A percentile compares a stretch with the other conserved stretches of the same genome.
These are phyloP conservation scores for Campopleginae sp. DNA, from an alignment of 2,888 invertebrate species.

Conservation along the genomic window DNA sequence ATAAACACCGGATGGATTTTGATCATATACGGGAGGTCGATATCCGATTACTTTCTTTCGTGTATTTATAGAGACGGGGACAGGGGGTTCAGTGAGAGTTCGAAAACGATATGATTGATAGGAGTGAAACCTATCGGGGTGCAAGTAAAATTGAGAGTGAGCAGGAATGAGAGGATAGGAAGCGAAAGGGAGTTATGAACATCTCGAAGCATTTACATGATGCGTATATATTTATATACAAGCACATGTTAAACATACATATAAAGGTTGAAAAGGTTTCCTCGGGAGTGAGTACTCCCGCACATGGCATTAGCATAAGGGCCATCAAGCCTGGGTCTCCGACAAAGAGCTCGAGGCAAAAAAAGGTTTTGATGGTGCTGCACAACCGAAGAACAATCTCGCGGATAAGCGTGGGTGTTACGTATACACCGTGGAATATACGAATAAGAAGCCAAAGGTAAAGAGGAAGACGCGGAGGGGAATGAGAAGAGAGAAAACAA, in stretches of 20 bases:
- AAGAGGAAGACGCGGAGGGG: conserved; percentile 33
- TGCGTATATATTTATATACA: not conserved
- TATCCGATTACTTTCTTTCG: not conserved
- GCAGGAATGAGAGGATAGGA: conserved; percentile 35
- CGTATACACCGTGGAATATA: conserved; percentile 31
- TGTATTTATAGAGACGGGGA: not conserved
- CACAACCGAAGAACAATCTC: conserved; percentile 50
- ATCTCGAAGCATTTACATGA: conserved; percentile 27
- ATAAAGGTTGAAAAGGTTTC: conserved; percentile 38
- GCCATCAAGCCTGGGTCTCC: conserved; percentile 41
- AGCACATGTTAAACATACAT: conserved; percentile 21
- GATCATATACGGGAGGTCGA: not conserved
- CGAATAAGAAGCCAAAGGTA: conserved; percentile 29
- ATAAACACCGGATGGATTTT: not conserved
- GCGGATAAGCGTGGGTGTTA: conserved; percentile 54
- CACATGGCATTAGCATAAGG: conserved; percentile 58
- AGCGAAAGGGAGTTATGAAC: conserved; percentile 55
- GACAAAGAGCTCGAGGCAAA: conserved; percentile 31
- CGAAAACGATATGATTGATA: conserved; percentile 25
- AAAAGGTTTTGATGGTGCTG: conserved; percentile 36
- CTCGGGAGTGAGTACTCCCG: conserved; percentile 45
- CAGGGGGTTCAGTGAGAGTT: not conserved
- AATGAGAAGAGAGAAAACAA: conserved; percentile 33
- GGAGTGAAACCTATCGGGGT: conserved; percentile 4
- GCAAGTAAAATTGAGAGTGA: conserved; percentile 46